These are phyloP conservation scores for Spodoptera littoralis DNA, from an alignment of 2,888 invertebrate species.

Conservation along the genomic window DNA sequence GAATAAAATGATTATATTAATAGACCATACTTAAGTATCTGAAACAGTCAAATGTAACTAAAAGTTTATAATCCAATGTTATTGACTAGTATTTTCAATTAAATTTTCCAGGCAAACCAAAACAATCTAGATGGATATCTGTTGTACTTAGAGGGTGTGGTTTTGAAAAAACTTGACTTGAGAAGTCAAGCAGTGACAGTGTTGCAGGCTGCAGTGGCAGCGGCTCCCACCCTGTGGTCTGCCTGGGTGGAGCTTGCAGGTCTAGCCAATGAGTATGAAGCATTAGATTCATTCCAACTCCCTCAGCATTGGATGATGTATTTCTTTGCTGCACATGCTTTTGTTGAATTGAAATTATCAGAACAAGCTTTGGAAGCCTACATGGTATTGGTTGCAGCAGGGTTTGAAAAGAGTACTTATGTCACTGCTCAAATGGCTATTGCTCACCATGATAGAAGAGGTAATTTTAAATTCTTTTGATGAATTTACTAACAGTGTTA, in stretches of 20 bases:
- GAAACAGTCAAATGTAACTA: too few relatives aligned
- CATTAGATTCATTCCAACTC: conserved; percentile 90
- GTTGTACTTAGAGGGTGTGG: conserved; percentile 96
- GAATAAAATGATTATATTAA: too few relatives aligned
- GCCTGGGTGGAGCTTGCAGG: conserved; percentile 97
- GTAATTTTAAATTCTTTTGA: conserved; percentile 75
- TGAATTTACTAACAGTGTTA: background rate
- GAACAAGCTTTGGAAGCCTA: conserved; percentile 96
- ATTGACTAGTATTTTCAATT: too few relatives aligned
- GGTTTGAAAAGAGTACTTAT: conserved; percentile 96
- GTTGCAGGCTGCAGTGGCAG: conserved; percentile 93
- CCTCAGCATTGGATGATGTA: conserved; percentile 98
- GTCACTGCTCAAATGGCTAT: conserved; percentile 97
- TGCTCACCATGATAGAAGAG: conserved; percentile 97
- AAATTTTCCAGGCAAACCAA: conserved; percentile 80
- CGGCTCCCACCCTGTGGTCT: conserved; percentile 96
- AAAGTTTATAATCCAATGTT: too few relatives aligned
- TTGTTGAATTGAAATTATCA: conserved; percentile 96
- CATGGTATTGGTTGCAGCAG: conserved; percentile 92
- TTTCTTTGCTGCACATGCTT: conserved; percentile 96
- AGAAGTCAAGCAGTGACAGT: conserved; percentile 93
- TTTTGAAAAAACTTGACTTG: conserved; percentile 95
- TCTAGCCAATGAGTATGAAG: conserved; percentile 94
- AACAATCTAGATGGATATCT: conserved; percentile 95
- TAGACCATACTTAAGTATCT: too few relatives aligned